Evolutionary conservation across 2,797 vertebrate species (phyloP).

Genomic region (Rhinophrynus dorsalis): DNA sequence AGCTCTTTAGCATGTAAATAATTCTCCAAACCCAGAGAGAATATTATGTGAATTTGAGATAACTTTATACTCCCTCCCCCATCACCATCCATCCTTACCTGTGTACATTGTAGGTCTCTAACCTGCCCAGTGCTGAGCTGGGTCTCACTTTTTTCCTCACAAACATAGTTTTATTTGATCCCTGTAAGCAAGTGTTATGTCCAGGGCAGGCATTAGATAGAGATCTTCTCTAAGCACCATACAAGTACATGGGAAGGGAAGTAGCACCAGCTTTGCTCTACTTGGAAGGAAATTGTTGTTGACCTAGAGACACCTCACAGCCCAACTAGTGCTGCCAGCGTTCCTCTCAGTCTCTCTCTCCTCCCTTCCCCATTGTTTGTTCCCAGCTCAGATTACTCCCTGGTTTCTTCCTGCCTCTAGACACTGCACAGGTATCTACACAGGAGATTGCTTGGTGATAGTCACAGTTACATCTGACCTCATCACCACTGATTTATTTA

Average conservation of each 20-base stretch:
- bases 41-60: no score
- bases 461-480: not conserved
- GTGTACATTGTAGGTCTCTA: constrained; percentile 64
- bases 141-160: constrained; percentile 61
- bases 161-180: constrained; percentile 52
- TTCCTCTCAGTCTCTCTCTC: constrained; percentile 9
- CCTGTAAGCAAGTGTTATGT: not conserved
- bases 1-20: no score
- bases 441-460: not conserved
- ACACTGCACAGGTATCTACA: not conserved
- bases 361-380: not conserved
- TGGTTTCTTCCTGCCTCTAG: constrained; percentile 29
- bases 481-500: not conserved
- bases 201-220: not conserved
- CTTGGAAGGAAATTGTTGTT: not conserved
- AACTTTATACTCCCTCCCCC: no score
- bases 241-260: not conserved
- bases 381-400: constrained; percentile 30
- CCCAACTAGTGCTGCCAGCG: not conserved
- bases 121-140: constrained; percentile 70
- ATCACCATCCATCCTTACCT: no score
- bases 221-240: not conserved
- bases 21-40: no score
- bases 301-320: not conserved
- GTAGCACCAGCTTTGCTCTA: not conserved